phyloP scores from a whole-genome alignment of 2,113 vertebrate species.

The Epinephelus moara region DNA sequence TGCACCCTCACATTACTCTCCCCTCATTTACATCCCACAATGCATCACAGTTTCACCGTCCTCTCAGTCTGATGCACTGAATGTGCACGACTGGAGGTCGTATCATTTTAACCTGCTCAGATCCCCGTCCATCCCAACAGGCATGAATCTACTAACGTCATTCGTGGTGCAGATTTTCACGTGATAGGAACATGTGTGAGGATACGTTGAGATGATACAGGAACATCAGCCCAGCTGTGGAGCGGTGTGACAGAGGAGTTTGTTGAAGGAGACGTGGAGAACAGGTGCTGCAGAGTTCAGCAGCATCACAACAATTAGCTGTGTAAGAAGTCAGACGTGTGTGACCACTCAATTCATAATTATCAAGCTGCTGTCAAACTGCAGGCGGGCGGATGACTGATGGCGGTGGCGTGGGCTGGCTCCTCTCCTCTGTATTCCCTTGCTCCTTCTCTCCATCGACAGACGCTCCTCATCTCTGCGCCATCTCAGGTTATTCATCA shows the following conservation, averaged over 20 bases:
- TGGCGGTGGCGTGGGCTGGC: not conserved
- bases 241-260: too few species aligned
- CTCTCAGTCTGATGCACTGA: not conserved
- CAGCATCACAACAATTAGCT: not conserved
- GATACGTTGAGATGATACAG: too few species aligned
- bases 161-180: too few species aligned
- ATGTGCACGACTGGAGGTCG: not conserved
- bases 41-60: not conserved
- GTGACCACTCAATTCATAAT: not conserved
- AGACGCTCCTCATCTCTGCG: conserved; percentile 34
- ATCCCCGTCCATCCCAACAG: conserved; percentile 18
- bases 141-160: too few species aligned
- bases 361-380: conserved; percentile 13
- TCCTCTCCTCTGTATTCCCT: conserved; percentile 15
- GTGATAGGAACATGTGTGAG: too few species aligned
- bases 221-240: too few species aligned
- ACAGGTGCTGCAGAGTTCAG: not conserved
- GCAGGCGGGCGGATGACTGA: conserved; percentile 31
- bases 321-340: not conserved
- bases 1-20: conserved; percentile 20
- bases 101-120: too few species aligned
- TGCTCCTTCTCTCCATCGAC: conserved; percentile 13
- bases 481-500: conserved; percentile 52
- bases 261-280: not conserved
- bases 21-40: conserved; percentile 28